These are phyloP conservation scores for Cosmia trapezina DNA, from an alignment of 2,888 invertebrate species.

Conservation along the genomic window DNA sequence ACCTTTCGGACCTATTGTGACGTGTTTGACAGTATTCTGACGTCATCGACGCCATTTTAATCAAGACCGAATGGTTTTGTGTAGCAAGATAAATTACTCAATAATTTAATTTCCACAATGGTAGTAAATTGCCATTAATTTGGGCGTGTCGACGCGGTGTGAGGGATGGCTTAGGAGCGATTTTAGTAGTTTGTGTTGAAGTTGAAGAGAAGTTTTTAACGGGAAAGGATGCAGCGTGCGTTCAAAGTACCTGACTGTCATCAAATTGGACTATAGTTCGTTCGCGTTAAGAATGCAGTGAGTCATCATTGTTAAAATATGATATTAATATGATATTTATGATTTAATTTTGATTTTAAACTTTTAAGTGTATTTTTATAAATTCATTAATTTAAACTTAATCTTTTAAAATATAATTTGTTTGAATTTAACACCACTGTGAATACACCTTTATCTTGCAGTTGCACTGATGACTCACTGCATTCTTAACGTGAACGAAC, in stretches of 20 bases:
- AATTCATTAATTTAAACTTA: too few species aligned
- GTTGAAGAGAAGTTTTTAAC: neutral
- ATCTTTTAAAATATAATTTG: too few species aligned
- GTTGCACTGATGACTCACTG: too few species aligned
- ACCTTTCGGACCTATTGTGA: constrained; percentile 9
- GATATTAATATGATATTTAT: too few species aligned
- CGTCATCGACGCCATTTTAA: constrained; percentile 41
- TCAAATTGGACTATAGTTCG: too few species aligned
- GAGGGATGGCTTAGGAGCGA: constrained; percentile 16
- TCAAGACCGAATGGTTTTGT: constrained; percentile 40
- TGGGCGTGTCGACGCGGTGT: constrained; percentile 34
- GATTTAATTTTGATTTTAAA: too few species aligned
- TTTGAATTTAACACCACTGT: too few species aligned
- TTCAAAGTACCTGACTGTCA: neutral
- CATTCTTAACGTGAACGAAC: too few species aligned
- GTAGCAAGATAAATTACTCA: constrained; percentile 37
- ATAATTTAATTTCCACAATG: constrained; percentile 64
- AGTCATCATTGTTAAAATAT: too few species aligned
- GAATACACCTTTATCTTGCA: too few species aligned
- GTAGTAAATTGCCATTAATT: constrained; percentile 52
- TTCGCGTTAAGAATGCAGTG: too few species aligned
- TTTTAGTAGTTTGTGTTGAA: neutral
- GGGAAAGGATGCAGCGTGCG: neutral
- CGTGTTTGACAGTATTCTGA: constrained; percentile 29
- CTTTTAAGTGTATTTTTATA: too few species aligned